Conservation (phyloP, 2,797 vertebrate species). For the Astyanax mexicanus region DNA sequence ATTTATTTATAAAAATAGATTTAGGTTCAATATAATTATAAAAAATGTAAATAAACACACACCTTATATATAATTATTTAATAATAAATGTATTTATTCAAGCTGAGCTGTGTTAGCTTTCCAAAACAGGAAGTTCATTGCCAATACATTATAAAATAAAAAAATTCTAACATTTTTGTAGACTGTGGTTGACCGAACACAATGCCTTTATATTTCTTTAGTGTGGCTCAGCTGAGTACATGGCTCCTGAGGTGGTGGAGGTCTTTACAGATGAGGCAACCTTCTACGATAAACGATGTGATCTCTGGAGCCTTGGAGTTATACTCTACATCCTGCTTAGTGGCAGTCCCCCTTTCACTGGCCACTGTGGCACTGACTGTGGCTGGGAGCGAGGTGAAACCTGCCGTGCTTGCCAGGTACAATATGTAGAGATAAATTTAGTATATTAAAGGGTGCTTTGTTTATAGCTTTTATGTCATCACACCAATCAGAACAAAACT, state of each 20-base stretch:
- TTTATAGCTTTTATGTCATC: background rate
- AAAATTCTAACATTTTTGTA: too few species aligned
- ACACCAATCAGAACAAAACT: too few species aligned
- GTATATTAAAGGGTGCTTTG: background rate
- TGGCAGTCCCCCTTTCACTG: constrained; percentile 95
- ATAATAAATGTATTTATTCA: too few species aligned
- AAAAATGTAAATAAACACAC: too few species aligned
- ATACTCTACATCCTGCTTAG: constrained; percentile 97
- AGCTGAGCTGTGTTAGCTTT: too few species aligned
- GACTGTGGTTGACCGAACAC: too few species aligned
- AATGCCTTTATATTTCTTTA: constrained; percentile 63
- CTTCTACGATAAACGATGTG: constrained; percentile 98
- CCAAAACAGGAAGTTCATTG: too few species aligned
- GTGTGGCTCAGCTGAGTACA: constrained; percentile 98
- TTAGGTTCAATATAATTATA: too few species aligned
- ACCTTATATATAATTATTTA: too few species aligned
- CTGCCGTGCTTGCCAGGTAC: constrained; percentile 93
- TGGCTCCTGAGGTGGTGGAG: constrained; percentile 98
- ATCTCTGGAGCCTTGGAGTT: constrained; percentile 97
- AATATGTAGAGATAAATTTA: too few species aligned
- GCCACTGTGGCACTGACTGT: constrained; percentile 92
- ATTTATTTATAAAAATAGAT: too few species aligned
- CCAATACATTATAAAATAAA: too few species aligned
- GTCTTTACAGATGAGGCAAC: constrained; percentile 96
- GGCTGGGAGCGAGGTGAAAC: constrained; percentile 97